phyloP scores from a whole-genome alignment of 1,140 invertebrate genomes.

The Solenopsis fugax region DNA sequence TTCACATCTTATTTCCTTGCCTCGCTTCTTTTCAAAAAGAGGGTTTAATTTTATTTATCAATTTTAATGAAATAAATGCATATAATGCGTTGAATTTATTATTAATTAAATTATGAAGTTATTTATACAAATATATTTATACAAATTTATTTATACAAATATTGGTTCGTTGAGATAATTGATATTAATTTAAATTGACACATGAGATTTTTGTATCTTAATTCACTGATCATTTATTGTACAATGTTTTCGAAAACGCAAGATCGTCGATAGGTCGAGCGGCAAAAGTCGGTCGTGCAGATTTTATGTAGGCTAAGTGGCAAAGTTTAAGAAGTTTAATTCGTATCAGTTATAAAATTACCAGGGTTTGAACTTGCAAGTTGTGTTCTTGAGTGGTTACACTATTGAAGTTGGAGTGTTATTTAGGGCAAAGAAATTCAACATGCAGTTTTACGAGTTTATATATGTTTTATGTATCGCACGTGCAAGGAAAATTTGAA shows the following conservation, averaged over 20 bases:
- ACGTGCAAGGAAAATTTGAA: neutral
- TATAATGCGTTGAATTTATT: neutral
- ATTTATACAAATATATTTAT: neutral
- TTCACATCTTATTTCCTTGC: neutral
- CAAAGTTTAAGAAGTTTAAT: slow-evolving; percentile 30
- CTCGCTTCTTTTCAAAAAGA: neutral
- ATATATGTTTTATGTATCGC: neutral
- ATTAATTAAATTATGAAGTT: slow-evolving; percentile 8
- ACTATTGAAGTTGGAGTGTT: neutral
- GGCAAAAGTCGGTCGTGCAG: neutral
- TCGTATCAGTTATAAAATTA: slow-evolving; percentile 39
- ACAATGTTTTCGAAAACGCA: neutral
- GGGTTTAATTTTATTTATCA: neutral
- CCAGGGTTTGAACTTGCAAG: slow-evolving; percentile 20
- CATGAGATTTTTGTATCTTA: neutral
- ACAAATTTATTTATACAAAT: neutral
- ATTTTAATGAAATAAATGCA: neutral
- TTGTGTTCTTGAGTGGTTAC: slow-evolving; percentile 1
- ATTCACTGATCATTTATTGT: neutral
- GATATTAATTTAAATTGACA: neutral
- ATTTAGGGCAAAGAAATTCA: neutral
- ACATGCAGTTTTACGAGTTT: neutral
- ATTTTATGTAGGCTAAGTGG: slow-evolving; percentile 21
- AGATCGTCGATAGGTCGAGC: neutral
- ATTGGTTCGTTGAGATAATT: neutral